A percentile compares a stretch with the other conserved stretches of the same genome.
phyloP scores from a whole-genome alignment of 2,888 invertebrate species.

The Sclerodermus sp. region DNA sequence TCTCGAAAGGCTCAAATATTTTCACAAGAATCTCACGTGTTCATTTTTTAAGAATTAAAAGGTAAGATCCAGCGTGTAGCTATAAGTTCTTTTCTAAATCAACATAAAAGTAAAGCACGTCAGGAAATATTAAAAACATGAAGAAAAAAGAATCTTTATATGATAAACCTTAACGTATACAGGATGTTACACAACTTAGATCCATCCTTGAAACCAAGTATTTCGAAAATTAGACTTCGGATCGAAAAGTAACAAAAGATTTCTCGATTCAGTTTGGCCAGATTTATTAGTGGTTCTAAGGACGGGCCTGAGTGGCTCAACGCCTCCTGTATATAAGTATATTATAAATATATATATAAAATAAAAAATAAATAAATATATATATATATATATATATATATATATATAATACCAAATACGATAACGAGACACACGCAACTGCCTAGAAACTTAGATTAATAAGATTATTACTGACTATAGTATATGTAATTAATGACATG shows the following conservation, averaged over 20 bases:
- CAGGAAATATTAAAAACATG: too few relatives aligned
- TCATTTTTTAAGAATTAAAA: slow-evolving; percentile 21
- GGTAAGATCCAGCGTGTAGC: slow-evolving; percentile 15
- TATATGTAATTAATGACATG: slow-evolving; percentile 40
- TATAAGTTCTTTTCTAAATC: slow-evolving; percentile 1
- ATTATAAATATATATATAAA: slow-evolving; percentile 19
- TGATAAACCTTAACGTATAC: slow-evolving; percentile 28
- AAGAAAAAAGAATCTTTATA: slow-evolving; percentile 18
- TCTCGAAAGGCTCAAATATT: neutral
- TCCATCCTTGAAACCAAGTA: too few relatives aligned
- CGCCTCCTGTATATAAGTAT: too few relatives aligned
- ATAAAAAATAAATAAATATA: slow-evolving; percentile 21
- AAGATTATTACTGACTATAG: slow-evolving; percentile 42
- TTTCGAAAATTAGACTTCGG: too few relatives aligned
- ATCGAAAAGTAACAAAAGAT: too few relatives aligned
- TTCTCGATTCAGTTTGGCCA: too few relatives aligned
- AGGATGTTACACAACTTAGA: too few relatives aligned
- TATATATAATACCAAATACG: slow-evolving; percentile 24
- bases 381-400: slow-evolving; percentile 9
- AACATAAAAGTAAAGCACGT: too few relatives aligned
- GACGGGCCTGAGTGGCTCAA: too few relatives aligned
- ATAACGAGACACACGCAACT: slow-evolving; percentile 54
- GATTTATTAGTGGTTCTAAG: too few relatives aligned
- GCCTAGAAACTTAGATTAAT: slow-evolving; percentile 52
- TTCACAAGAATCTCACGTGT: slow-evolving; percentile 13